Base-by-base conservation (phyloP, 2,888 invertebrate genomes). In the Sesamia inferens region DNA sequence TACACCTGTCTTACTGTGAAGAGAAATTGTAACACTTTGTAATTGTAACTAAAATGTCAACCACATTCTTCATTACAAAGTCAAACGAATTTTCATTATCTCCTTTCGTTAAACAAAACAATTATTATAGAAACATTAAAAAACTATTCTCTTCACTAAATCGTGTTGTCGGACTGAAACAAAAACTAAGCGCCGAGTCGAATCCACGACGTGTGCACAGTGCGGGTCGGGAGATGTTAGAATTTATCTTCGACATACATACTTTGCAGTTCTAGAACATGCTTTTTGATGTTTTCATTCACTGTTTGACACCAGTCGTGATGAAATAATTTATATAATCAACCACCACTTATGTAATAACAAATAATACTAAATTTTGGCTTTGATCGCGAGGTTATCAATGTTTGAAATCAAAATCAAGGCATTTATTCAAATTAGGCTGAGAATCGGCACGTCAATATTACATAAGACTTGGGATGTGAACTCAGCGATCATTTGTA, bases 11-110 rank as follows among this genome's bases (percentile, higher is more conserved):
- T 39, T 39, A 5, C 39, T 39, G 14, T 44, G 14, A 57, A 24
- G 14, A 55, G 24, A 1, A 72, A 7, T 19, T 42, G 5, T 42
- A 6, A 48, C 19, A 39, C 48, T 48, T 31, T 71, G 39, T 39
- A 39, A 39, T 39, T 39, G 5, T 39, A 39, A 39, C 6, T 39
- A 39, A 39, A 39, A 39, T 39, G 39, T 39, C 39, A 39, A 39
- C 61, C 16, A 51, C 44, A 44, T 51, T 57, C 22, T 57, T 54
- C 68, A 59, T 13, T 47, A 65, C 62, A 75, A 57, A 10, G 63
- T 48, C 13, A 2, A 68, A 81, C 59, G 62, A 68, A 79, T 65
- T 75, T 55, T 2, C 61, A 68, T 62, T 68, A 70, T 67, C 19
- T 71, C 11, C 47, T 61, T 65, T 55, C 42, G 59, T 59, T 68